These are phyloP conservation scores for Loxodonta africana DNA, from an alignment of 2,113 vertebrate species.

Conservation along the genomic window DNA sequence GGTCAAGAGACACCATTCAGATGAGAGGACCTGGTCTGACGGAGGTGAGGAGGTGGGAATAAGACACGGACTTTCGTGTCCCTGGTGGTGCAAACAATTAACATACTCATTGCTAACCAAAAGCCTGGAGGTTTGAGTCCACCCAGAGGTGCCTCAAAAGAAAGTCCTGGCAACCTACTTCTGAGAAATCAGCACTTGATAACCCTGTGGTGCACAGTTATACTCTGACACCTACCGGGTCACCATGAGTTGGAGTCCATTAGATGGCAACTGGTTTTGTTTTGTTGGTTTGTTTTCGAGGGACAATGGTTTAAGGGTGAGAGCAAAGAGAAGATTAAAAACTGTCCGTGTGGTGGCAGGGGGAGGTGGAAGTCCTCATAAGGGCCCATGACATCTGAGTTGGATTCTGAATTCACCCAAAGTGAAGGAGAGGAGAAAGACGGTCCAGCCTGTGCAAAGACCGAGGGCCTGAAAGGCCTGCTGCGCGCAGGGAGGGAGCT, in stretches of 20 bases:
- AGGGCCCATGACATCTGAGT: neutral
- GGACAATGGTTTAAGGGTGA: neutral
- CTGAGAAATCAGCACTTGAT: neutral
- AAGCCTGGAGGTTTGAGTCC: neutral
- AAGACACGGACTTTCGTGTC: neutral
- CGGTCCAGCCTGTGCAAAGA: fast-evolving
- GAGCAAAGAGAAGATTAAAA: neutral
- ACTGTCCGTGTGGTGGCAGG: fast-evolving
- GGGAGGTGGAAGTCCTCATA: neutral
- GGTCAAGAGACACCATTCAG: neutral
- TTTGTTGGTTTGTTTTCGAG: neutral
- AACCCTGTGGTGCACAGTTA: neutral
- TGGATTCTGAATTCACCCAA: neutral
- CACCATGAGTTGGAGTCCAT: neutral
- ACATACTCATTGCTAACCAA: neutral
- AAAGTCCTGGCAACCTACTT: too few species aligned
- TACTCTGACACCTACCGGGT: neutral
- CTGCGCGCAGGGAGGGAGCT: too few species aligned
- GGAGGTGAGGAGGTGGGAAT: neutral
- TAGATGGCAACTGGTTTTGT: neutral
- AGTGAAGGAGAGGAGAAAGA: neutral
- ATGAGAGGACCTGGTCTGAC: neutral
- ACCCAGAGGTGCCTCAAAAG: neutral
- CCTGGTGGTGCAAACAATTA: neutral
- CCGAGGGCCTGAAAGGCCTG: neutral